Conservation (phyloP, 2,113 vertebrate species). For the Canis aureus region DNA sequence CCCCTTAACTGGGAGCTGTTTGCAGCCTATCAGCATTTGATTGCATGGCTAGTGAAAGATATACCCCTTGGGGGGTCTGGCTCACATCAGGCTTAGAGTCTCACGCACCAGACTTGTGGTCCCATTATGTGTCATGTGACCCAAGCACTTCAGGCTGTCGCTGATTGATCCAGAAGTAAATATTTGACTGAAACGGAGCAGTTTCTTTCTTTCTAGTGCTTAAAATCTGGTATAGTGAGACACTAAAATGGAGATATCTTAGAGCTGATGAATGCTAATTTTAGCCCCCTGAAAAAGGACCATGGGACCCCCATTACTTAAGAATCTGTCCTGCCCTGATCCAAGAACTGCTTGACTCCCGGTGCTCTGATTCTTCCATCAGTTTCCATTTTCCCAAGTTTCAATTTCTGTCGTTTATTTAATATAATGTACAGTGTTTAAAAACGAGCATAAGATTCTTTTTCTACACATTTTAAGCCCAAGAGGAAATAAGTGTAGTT, state of each 20-base stretch:
- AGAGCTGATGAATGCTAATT: not conserved
- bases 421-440: not conserved
- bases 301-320: not conserved
- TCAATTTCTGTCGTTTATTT: not conserved
- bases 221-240: not conserved
- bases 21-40: not conserved
- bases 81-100: accelerated
- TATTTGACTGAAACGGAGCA: not conserved
- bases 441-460: not conserved
- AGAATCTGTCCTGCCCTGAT: not conserved
- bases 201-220: not conserved
- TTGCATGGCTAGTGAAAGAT: not conserved
- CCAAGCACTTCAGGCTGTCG: accelerated
- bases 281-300: not conserved
- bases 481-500: not conserved
- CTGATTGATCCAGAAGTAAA: not conserved
- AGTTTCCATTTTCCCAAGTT: not conserved
- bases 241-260: not conserved
- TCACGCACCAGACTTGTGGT: no score
- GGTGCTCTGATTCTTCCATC: not conserved
- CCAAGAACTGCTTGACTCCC: not conserved
- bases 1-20: not conserved
- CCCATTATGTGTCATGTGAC: not conserved
- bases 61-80: accelerated
- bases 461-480: not conserved